Percentiles rank a stretch among this genome's conserved stretches.
Evolutionary conservation across 1,140 invertebrate genomes (phyloP).

Genomic region (Drosophila sp.): DNA sequence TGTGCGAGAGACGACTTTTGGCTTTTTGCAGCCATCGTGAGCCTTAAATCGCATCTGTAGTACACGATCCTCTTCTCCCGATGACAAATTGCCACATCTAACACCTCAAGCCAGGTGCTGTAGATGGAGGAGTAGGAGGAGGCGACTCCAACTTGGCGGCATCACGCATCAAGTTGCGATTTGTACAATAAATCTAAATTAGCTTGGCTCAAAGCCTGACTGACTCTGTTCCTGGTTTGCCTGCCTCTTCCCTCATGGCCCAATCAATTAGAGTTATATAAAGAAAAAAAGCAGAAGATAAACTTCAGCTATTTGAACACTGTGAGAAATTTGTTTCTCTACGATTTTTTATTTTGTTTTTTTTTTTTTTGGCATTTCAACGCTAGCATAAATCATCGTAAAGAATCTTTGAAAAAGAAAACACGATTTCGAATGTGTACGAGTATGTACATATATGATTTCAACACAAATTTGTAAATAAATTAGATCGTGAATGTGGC

Average conservation of each 20-base stretch:
- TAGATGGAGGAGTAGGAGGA: constrained; percentile 22
- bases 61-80: constrained; percentile 59
- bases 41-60: constrained; percentile 60
- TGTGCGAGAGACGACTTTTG: constrained; percentile 25
- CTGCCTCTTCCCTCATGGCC: constrained; percentile 21
- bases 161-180: constrained; percentile 73
- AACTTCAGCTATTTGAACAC: constrained; percentile 38
- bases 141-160: constrained; percentile 43
- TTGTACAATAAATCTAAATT: constrained; percentile 80
- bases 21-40: constrained; percentile 32
- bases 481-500: constrained; percentile 80
- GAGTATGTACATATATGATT: constrained; percentile 35
- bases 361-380: constrained; percentile 58
- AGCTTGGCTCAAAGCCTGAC: constrained; percentile 48
- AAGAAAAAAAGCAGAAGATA: constrained; percentile 37
- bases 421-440: constrained; percentile 76
- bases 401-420: constrained; percentile 64
- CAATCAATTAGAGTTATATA: constrained; percentile 66
- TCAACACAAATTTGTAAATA: constrained; percentile 81
- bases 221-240: constrained; percentile 48
- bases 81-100: constrained; percentile 77
- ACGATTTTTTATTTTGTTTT: constrained; percentile 39
- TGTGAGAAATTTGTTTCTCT: constrained; percentile 65
- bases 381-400: constrained; percentile 70
- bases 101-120: constrained; percentile 40